Conservation (phyloP, 2,888 invertebrate species). For the Peribatodes rhomboidaria region DNA sequence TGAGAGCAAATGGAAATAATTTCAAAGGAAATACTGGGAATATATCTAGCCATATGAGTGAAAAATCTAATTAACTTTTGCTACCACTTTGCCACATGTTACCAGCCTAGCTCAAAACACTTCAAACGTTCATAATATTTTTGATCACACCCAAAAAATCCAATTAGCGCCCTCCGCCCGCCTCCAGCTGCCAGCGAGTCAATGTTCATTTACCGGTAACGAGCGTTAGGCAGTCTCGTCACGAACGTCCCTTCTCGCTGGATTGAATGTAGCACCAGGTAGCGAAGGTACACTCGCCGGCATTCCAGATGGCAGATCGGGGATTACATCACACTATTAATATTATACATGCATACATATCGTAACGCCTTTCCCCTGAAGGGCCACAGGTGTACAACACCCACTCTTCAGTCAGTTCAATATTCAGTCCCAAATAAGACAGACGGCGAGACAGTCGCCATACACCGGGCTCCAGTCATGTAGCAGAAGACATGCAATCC, state of each 20-base stretch:
- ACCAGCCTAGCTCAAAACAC: neutral
- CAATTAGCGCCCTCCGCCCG: neutral
- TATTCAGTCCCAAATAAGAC: too few species aligned
- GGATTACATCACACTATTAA: too few species aligned
- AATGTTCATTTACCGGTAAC: neutral
- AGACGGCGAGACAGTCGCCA: too few species aligned
- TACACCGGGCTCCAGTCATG: too few species aligned
- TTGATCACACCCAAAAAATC: slow-evolving; percentile 10
- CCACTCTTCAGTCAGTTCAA: too few species aligned
- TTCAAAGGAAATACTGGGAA: too few species aligned
- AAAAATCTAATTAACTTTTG: neutral
- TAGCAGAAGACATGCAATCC: too few species aligned
- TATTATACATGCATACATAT: too few species aligned
- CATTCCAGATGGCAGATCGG: too few species aligned
- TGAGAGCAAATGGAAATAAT: too few species aligned
- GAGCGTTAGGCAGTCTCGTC: slow-evolving; percentile 1
- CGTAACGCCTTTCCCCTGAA: too few species aligned
- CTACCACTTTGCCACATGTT: neutral
- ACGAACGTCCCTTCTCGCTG: neutral
- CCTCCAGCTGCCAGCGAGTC: neutral
- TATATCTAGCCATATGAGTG: neutral
- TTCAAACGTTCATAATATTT: neutral
- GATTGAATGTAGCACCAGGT: slow-evolving; percentile 46
- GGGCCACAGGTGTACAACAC: too few species aligned
- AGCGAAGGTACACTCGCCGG: neutral